These are phyloP conservation scores for Chesias legatella DNA, from an alignment of 2,888 invertebrate species.

Conservation along the genomic window DNA sequence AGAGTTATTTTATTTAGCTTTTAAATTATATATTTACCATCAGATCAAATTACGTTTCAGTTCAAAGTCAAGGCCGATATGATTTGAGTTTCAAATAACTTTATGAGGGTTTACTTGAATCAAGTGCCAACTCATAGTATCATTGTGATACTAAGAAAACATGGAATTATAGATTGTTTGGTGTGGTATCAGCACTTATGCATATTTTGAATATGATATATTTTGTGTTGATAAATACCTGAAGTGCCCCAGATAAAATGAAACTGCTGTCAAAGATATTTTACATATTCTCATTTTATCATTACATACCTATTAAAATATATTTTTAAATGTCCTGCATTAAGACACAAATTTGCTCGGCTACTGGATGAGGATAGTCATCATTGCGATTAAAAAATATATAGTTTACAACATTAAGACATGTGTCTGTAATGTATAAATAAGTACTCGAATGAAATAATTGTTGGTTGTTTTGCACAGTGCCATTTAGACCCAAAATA, in stretches of 20 bases:
- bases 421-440: too few species aligned
- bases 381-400: too few species aligned
- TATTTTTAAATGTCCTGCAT: too few species aligned
- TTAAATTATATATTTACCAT: background rate
- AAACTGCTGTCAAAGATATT: constrained; percentile 2
- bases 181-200: constrained; percentile 11
- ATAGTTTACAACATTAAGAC: too few species aligned
- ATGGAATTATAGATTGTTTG: constrained; percentile 8
- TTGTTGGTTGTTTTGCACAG: too few species aligned
- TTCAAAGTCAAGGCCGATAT: background rate
- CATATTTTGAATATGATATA: constrained; percentile 14
- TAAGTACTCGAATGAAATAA: too few species aligned
- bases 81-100: background rate
- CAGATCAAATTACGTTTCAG: background rate
- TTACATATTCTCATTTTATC: too few species aligned
- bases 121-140: constrained; percentile 3
- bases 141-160: constrained; percentile 10
- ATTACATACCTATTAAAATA: too few species aligned
- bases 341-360: too few species aligned
- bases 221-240: constrained; percentile 3
- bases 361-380: too few species aligned
- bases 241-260: constrained; percentile 6
- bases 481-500: too few species aligned
- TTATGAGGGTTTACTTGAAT: background rate
- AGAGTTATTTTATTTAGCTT: too few species aligned